phyloP scores from a whole-genome alignment of 2,797 vertebrate genomes.

The Pseudochirops corinnae region DNA sequence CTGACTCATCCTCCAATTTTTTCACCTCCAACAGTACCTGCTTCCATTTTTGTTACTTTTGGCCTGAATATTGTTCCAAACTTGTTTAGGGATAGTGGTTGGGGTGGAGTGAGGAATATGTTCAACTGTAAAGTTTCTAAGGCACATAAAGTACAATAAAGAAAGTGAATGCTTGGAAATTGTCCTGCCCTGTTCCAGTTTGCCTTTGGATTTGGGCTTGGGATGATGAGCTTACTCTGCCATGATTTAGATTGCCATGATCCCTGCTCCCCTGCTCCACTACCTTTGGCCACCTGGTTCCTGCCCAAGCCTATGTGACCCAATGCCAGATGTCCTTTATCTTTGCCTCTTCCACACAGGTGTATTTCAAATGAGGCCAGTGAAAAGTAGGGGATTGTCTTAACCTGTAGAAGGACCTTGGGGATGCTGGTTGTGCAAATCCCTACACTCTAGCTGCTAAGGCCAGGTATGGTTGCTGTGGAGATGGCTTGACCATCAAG shows the following conservation, averaged over 20 bases:
- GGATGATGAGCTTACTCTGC: not conserved
- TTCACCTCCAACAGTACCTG: not conserved
- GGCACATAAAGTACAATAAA: conserved; percentile 29
- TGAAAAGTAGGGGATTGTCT: conserved; percentile 95
- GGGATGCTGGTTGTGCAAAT: conserved; percentile 96
- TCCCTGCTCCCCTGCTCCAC: not conserved
- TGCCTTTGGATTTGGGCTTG: conserved; percentile 51
- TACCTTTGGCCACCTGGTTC: not conserved
- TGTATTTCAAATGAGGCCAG: conserved; percentile 90
- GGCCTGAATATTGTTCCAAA: not conserved
- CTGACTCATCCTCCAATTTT: not conserved
- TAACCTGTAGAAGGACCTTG: conserved; percentile 93
- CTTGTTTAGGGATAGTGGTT: not conserved
- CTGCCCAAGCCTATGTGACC: not conserved
- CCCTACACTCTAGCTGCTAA: conserved; percentile 95
- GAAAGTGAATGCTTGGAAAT: not conserved
- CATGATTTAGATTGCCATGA: no score
- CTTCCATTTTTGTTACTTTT: not conserved
- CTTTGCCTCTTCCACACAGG: conserved; percentile 75
- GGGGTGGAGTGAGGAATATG: not conserved
- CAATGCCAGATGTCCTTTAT: not conserved
- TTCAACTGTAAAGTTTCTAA: conserved; percentile 40
- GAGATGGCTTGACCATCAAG: conserved; percentile 90
- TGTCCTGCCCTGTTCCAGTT: conserved; percentile 51
- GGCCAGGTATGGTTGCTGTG: conserved; percentile 93